Evolutionary conservation across 1,140 invertebrate species (phyloP).

Genomic region (Scaptomyza pallida): DNA sequence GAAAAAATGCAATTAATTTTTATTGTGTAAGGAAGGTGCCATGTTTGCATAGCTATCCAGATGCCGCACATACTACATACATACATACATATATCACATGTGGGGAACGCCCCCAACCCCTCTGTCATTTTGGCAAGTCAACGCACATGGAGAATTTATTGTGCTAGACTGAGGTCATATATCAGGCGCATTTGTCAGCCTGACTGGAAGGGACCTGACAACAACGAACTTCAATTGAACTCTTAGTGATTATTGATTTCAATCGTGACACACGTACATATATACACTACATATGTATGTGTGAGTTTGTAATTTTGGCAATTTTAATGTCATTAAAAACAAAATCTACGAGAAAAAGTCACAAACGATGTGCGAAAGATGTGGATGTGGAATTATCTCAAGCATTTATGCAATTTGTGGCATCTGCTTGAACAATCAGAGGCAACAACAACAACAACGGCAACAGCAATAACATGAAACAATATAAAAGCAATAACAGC

Average conservation of each 20-base stretch:
- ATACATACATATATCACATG: constrained; percentile 55
- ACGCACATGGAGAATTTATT: constrained; percentile 62
- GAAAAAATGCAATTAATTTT: constrained; percentile 76
- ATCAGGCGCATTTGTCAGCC: constrained; percentile 71
- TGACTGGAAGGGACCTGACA: constrained; percentile 11
- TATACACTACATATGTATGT: not conserved
- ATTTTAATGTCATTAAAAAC: constrained; percentile 79
- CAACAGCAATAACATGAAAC: constrained; percentile 31
- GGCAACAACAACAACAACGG: constrained; percentile 44
- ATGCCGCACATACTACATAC: constrained; percentile 45
- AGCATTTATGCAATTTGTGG: constrained; percentile 78
- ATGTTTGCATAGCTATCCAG: constrained; percentile 67
- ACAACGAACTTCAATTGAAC: constrained; percentile 56
- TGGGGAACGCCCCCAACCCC: constrained; percentile 5
- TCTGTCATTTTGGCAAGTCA: constrained; percentile 57
- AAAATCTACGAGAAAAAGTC: constrained; percentile 61
- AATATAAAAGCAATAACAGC: constrained; percentile 13
- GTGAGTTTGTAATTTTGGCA: constrained; percentile 72
- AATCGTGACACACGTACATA: not conserved
- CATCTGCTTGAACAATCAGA: constrained; percentile 72
- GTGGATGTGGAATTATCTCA: constrained; percentile 52
- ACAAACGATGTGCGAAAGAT: constrained; percentile 74
- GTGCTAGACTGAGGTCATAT: constrained; percentile 65
- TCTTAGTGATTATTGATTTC: constrained; percentile 71
- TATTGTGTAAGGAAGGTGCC: constrained; percentile 61